phyloP scores from a whole-genome alignment of 2,113 vertebrate genomes.

The Chlorocebus sabaeus region DNA sequence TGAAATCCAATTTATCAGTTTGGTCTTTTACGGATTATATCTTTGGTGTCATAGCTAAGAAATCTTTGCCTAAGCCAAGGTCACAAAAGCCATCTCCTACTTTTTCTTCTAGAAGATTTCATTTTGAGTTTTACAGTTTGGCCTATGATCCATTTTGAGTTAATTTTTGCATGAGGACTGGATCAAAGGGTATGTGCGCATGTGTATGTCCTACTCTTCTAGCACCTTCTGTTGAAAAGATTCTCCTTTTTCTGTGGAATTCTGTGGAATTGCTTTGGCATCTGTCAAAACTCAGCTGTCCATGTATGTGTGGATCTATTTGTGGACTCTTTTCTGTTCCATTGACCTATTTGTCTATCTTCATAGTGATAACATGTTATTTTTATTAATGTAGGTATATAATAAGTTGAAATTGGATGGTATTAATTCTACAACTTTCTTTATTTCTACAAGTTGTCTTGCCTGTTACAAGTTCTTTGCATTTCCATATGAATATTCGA shows the following conservation, averaged over 20 bases:
- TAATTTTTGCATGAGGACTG: neutral
- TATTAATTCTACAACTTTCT: neutral
- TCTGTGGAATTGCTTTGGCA: neutral
- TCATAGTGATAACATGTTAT: neutral
- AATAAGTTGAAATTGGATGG: neutral
- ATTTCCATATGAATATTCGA: neutral
- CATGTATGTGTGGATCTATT: neutral
- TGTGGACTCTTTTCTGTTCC: neutral
- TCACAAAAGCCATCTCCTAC: neutral
- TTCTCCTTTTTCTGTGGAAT: neutral
- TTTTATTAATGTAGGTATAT: neutral
- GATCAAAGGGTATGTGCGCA: neutral
- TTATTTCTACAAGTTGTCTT: neutral
- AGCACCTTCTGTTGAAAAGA: neutral
- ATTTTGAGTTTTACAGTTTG: neutral
- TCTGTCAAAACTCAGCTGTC: neutral
- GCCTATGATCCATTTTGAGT: neutral
- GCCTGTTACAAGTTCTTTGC: neutral
- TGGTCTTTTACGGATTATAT: neutral
- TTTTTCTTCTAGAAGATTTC: neutral
- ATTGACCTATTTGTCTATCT: neutral
- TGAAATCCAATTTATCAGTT: neutral
- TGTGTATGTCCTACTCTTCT: neutral
- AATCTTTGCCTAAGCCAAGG: neutral
- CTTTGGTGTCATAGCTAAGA: neutral